Evolutionary conservation across 2,113 vertebrate species (phyloP).

Genomic region (Grallaria varia): DNA sequence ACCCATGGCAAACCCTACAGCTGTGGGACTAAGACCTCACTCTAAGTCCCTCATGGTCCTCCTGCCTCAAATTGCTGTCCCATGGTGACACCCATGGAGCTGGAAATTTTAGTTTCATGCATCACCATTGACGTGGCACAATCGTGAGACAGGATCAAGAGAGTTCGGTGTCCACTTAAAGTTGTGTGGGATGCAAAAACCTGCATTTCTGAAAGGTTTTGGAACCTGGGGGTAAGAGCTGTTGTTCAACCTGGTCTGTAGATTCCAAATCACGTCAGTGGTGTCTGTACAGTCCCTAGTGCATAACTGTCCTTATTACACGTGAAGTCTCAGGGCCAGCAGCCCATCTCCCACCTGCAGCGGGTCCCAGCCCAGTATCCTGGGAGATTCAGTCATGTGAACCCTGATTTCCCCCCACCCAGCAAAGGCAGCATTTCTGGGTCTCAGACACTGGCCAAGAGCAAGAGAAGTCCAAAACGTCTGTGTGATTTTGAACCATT

Average conservation of each 20-base stretch:
- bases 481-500: background rate
- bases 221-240: background rate
- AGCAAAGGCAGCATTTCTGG: background rate
- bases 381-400: fast-evolving
- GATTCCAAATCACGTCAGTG: background rate
- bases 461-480: background rate
- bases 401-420: background rate
- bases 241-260: fast-evolving
- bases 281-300: background rate
- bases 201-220: background rate
- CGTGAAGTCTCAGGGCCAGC: fast-evolving
- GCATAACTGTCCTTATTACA: background rate
- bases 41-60: background rate
- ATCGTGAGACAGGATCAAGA: fast-evolving
- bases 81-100: background rate
- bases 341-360: fast-evolving
- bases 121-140: fast-evolving
- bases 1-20: fast-evolving
- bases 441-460: background rate
- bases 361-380: fast-evolving
- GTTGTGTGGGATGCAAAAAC: background rate
- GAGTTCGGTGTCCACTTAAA: fast-evolving
- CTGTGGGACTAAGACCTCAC: background rate
- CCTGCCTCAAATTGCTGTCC: background rate
- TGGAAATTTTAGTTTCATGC: fast-evolving